Conservation (phyloP, 2,797 vertebrate species). For the Leuciscus waleckii region DNA sequence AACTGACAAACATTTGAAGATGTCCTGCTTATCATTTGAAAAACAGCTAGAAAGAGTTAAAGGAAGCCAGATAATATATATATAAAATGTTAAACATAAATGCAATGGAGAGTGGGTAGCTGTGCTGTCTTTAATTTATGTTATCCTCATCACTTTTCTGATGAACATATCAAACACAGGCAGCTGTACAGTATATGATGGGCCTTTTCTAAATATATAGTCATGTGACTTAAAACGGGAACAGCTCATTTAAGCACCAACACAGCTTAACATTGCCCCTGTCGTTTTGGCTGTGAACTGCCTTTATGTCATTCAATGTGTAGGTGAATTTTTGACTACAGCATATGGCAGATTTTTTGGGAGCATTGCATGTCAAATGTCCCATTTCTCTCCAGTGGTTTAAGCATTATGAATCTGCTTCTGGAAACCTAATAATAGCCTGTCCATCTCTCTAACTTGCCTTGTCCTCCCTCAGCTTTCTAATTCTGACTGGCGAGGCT, state of each 20-base stretch:
- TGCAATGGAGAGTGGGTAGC: not conserved
- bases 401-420: conserved; percentile 15
- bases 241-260: not conserved
- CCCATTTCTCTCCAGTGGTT: conserved; percentile 5
- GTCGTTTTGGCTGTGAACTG: conserved; percentile 10
- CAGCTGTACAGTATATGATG: not conserved
- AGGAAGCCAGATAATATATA: not conserved
- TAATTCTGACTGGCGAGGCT: conserved; percentile 32
- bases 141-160: not conserved
- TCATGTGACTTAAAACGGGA: not conserved
- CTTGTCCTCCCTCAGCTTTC: conserved; percentile 38
- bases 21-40: not conserved
- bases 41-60: not conserved
- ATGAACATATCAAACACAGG: not conserved
- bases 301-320: not conserved
- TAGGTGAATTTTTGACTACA: not conserved
- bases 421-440: conserved; percentile 47
- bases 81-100: not conserved
- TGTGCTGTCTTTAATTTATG: not conserved
- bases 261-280: conserved; percentile 42
- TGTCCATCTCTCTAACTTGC: conserved; percentile 29
- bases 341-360: conserved; percentile 2
- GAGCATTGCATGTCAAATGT: conserved; percentile 40
- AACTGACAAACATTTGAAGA: not conserved
- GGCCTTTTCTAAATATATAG: not conserved